A percentile compares a stretch with the other conserved stretches of the same genome.
Conservation (phyloP, 2,888 invertebrate genomes). For the Polyommatus iphigenia region DNA sequence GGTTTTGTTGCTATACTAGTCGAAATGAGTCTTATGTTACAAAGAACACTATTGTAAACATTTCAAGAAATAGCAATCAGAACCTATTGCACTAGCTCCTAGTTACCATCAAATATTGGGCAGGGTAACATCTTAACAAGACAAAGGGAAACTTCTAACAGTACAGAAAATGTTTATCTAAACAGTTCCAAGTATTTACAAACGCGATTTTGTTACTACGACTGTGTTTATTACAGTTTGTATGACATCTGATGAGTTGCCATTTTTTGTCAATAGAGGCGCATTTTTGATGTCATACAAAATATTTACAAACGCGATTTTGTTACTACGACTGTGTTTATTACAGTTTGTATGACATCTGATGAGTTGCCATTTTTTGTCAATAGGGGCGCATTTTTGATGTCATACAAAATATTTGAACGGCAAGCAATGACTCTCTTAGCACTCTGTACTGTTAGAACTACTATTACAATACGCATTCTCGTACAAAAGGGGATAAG, state of each 20-base stretch:
- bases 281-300: neutral
- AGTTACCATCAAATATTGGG: neutral
- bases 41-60: conserved; percentile 11
- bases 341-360: neutral
- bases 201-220: too few relatives aligned
- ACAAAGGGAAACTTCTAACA: neutral
- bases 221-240: too few relatives aligned
- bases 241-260: neutral
- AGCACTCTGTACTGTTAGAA: neutral
- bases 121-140: neutral
- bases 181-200: too few relatives aligned
- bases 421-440: neutral
- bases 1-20: conserved; percentile 40
- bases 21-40: neutral
- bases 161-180: conserved; percentile 11
- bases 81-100: conserved; percentile 18
- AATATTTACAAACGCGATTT: too few relatives aligned
- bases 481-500: neutral
- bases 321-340: too few relatives aligned
- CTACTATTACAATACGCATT: neutral
- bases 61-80: neutral
- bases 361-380: too few relatives aligned
- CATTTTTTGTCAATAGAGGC: too few relatives aligned
- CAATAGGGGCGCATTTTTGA: neutral
- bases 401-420: neutral